Base-by-base conservation (phyloP, 64 coral and sea anemone species). In the Montipora sp. region DNA sequence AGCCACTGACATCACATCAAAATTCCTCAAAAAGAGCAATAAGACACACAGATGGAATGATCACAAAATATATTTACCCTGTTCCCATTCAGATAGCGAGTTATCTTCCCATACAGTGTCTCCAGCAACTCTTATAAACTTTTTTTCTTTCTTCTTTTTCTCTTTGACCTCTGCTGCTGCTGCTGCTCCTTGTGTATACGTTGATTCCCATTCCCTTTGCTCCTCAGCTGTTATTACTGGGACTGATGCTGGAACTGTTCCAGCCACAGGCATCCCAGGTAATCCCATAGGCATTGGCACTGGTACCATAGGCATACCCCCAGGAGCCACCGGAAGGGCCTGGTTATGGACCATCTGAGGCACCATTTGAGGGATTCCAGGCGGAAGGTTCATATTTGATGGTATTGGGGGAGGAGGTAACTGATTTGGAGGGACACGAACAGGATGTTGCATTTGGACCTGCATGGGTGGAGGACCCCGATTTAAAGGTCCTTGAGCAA, bases 111-210 rank as follows among this genome's bases (percentile, higher is more conserved):
- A 99, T 1, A 99, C 92, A 57, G 90, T 88, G 21, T 87, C 91
- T 11, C 98, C 98, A 12, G 98, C 98, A 71, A 99, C 94, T 80
- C 98, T 95, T 18, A 99, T 8, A 86, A 76, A 94, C 68, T 99
- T 99, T 58, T 99, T 98, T 45, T 98, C 94, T 80, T 98, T 99
- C 80, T 98, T 98, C 77, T 93, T 93, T 58, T 99, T 94, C 78
- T 95, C 93, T n/a, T 90, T 89, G 50, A 81, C 92, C 44, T 72
- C 65, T 27, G 68, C 69, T 55, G 22, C 80, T 55, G 27, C 27
- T 36, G 36, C 36, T 36, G 88, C 96, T 71, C 22, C 49, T 68
- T 96, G 95, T 66, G 77, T 78, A 72, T 99, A 99, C 36, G 94
- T 79, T 2, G 98, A 99, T 45, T 94, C 98, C 98, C 98, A 99